Evolutionary conservation across 1,140 invertebrate genomes (phyloP).

Genomic region (Galendromus occidentalis): DNA sequence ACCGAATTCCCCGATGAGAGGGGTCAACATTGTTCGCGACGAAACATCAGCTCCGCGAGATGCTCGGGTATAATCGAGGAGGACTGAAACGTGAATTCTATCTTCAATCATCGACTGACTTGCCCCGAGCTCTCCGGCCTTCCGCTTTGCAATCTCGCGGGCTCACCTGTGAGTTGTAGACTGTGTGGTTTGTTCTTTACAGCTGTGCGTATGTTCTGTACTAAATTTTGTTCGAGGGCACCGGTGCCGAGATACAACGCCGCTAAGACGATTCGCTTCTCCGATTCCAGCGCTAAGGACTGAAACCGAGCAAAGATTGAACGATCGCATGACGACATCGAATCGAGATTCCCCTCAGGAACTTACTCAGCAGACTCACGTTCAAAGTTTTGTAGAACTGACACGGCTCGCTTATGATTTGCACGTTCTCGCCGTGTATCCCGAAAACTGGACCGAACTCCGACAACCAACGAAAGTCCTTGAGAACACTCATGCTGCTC

Average conservation of each 20-base stretch:
- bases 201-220: conserved; percentile 25
- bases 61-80: conserved; percentile 67
- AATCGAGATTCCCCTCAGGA: no score
- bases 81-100: conserved; percentile 34
- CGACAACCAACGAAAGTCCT: conserved; percentile 22
- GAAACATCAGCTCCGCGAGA: conserved; percentile 48
- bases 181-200: neutral
- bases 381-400: conserved; percentile 27
- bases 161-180: neutral
- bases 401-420: conserved; percentile 25
- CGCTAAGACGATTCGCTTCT: conserved; percentile 58
- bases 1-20: conserved; percentile 40
- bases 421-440: conserved; percentile 25
- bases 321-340: no score
- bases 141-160: no score
- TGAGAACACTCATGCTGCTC: neutral
- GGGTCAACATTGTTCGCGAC: conserved; percentile 53
- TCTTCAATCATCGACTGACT: no score
- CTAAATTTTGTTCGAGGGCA: conserved; percentile 53
- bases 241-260: conserved; percentile 88
- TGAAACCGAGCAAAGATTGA: no score
- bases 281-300: conserved; percentile 44
- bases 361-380: no score
- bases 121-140: no score
- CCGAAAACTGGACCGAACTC: conserved; percentile 25